These are phyloP conservation scores for Neotoxoptera formosana DNA, from an alignment of 1,140 invertebrate genomes.

Conservation along the genomic window DNA sequence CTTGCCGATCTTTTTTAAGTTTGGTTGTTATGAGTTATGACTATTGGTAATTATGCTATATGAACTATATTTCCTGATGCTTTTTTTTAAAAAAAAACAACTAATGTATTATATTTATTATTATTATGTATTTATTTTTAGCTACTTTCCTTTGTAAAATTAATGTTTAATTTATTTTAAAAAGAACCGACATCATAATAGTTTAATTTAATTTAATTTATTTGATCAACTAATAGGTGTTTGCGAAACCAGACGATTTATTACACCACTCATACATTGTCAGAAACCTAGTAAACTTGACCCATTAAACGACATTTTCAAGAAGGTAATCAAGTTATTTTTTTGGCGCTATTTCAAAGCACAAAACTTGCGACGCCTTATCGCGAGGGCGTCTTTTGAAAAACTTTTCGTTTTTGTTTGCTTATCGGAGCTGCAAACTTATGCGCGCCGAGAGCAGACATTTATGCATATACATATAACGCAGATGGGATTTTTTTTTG, in stretches of 20 bases:
- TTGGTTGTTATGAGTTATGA: not conserved
- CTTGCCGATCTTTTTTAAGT: too few species aligned
- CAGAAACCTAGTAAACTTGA: not conserved
- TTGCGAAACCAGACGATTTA: not conserved
- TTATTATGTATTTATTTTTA: not conserved
- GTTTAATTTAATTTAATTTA: not conserved
- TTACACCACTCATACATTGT: not conserved
- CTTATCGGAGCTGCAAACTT: not conserved
- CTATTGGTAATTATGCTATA: too few species aligned
- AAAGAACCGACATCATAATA: not conserved
- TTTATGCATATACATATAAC: not conserved
- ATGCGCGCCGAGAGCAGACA: not conserved
- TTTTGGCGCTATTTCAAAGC: not conserved
- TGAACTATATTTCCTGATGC: too few species aligned
- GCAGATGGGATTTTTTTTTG: conserved; percentile 4
- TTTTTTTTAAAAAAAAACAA: not conserved
- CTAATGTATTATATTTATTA: not conserved
- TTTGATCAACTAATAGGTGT: not conserved
- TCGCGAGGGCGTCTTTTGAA: not conserved
- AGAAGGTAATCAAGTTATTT: not conserved
- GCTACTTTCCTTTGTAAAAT: not conserved
- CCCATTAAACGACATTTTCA: not conserved
- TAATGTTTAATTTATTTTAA: not conserved
- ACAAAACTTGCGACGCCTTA: not conserved
- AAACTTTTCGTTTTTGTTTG: conserved; percentile 28